These are phyloP conservation scores for Drosophila maculinotata DNA, from an alignment of 2,888 invertebrate species.

Conservation along the genomic window DNA sequence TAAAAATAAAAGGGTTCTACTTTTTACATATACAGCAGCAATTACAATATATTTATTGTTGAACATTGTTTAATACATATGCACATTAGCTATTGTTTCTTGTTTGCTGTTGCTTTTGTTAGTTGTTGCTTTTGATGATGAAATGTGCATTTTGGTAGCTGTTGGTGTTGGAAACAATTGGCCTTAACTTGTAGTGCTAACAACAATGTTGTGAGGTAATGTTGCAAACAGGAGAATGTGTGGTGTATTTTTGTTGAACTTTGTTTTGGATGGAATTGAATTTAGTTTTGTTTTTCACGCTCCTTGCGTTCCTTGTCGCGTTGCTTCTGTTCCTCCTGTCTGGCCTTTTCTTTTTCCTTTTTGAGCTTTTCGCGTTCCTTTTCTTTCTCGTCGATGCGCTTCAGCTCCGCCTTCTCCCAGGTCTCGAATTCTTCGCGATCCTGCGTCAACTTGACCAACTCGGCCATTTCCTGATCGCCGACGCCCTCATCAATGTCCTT, in stretches of 20 bases:
- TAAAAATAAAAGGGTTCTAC: constrained; percentile 1
- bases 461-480: constrained; percentile 44
- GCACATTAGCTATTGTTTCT: neutral
- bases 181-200: no score
- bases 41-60: constrained; percentile 14
- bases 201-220: neutral
- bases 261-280: neutral
- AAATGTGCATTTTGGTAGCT: neutral
- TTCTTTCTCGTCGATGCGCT: constrained; percentile 45
- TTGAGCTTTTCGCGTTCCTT: constrained; percentile 40
- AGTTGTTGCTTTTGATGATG: neutral
- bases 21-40: constrained; percentile 11
- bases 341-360: constrained; percentile 38
- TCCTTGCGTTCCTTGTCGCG: constrained; percentile 47
- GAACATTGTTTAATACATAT: neutral
- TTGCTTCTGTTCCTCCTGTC: constrained; percentile 37
- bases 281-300: constrained; percentile 9
- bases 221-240: neutral
- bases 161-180: neutral
- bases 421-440: constrained; percentile 58
- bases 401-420: constrained; percentile 61
- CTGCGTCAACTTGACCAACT: constrained; percentile 42
- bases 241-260: neutral
- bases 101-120: neutral
- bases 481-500: constrained; percentile 59